These are phyloP conservation scores for Casuarius casuarius DNA, from an alignment of 2,113 vertebrate species.

Conservation along the genomic window DNA sequence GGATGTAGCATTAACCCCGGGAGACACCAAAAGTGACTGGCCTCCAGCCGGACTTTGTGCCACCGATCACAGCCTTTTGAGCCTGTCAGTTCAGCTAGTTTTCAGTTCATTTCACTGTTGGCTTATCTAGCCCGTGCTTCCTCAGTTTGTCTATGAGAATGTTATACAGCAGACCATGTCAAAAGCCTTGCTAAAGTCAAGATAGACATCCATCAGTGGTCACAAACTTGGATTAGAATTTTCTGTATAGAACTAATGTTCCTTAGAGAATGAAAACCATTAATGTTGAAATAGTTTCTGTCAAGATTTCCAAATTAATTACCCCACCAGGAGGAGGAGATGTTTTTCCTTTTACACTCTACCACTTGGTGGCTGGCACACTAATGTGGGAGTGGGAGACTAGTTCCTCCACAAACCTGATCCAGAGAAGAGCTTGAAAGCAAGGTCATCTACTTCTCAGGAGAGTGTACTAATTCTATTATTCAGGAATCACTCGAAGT, in stretches of 20 bases:
- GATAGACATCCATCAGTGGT: background rate
- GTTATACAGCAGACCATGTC: background rate
- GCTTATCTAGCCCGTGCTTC: background rate
- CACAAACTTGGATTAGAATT: background rate
- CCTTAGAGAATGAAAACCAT: background rate
- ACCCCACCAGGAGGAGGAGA: background rate
- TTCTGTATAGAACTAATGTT: background rate
- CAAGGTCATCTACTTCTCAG: background rate
- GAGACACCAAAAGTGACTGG: background rate
- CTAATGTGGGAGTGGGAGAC: background rate
- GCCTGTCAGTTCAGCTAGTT: background rate
- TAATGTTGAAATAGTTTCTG: background rate
- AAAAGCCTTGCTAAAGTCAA: background rate
- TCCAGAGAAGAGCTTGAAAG: background rate
- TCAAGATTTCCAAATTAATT: background rate
- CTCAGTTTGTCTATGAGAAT: background rate
- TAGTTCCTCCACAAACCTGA: background rate
- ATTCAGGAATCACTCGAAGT: background rate
- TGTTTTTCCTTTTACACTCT: background rate
- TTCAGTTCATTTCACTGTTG: background rate
- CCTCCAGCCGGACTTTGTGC: background rate
- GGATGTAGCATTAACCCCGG: background rate
- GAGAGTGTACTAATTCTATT: background rate
- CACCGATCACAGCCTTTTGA: background rate
- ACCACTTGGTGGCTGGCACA: background rate